Conservation (phyloP, 2,113 vertebrate species). For the Amazona guildingii region DNA sequence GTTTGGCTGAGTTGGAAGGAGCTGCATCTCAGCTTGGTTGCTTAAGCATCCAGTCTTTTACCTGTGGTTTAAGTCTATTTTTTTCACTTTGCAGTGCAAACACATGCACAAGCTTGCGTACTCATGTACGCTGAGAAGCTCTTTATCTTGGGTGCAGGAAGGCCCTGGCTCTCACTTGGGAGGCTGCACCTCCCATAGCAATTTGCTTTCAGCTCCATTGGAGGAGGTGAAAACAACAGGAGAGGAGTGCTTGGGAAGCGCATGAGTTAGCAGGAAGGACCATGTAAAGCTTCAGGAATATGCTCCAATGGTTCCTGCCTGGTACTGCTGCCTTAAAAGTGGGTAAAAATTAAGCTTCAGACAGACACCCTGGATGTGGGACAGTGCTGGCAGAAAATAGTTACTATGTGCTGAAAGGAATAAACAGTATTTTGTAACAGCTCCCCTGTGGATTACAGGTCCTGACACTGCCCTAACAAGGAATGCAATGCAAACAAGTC, state of each 20-base stretch:
- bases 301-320: neutral
- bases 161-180: neutral
- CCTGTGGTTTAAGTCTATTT: neutral
- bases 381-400: neutral
- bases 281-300: neutral
- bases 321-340: neutral
- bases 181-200: rapidly evolving
- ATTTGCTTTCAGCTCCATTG: neutral
- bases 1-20: neutral
- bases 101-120: rapidly evolving
- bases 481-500: neutral
- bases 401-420: neutral
- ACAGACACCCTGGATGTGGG: rapidly evolving
- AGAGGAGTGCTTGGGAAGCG: neutral
- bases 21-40: neutral
- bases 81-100: neutral
- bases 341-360: neutral
- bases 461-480: neutral
- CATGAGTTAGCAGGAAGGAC: rapidly evolving
- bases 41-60: neutral
- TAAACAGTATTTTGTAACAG: neutral
- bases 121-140: neutral
- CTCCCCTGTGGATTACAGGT: neutral
- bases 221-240: neutral
- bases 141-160: neutral